Conservation (phyloP, 2,797 vertebrate species). For the Hyperoplus immaculatus region DNA sequence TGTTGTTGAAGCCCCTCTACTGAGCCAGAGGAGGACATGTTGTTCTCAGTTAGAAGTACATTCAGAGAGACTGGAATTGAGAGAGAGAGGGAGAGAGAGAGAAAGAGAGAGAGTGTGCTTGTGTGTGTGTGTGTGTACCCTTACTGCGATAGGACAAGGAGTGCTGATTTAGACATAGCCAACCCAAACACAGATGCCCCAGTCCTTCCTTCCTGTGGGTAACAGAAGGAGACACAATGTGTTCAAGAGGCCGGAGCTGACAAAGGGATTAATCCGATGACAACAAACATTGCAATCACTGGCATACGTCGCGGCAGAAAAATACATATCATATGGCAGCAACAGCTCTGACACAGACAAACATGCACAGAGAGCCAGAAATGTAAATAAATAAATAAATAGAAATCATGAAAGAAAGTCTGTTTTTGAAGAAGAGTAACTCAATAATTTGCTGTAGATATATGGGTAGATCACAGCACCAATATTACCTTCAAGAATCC, state of each 20-base stretch:
- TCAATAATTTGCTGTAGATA: slow-evolving; percentile 25
- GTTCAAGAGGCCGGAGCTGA: slow-evolving; percentile 83
- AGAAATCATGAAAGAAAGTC: slow-evolving; percentile 27
- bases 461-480: slow-evolving; percentile 30
- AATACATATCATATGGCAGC: slow-evolving; percentile 78
- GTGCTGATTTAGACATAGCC: slow-evolving; percentile 87
- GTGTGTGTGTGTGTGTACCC: slow-evolving; percentile 23
- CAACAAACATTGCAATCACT: slow-evolving; percentile 80
- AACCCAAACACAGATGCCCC: slow-evolving; percentile 85
- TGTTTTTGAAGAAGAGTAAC: slow-evolving; percentile 16
- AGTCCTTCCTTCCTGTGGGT: slow-evolving; percentile 82
- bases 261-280: slow-evolving; percentile 83
- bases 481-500: slow-evolving; percentile 22
- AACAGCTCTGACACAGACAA: slow-evolving; percentile 53
- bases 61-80: slow-evolving; percentile 40
- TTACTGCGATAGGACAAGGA: slow-evolving; percentile 76
- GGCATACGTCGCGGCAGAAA: slow-evolving; percentile 71
- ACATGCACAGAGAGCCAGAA: slow-evolving; percentile 44
- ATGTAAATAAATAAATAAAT: slow-evolving; percentile 8
- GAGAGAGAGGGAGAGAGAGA: slow-evolving; percentile 26
- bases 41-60: slow-evolving; percentile 75
- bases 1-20: slow-evolving; percentile 67
- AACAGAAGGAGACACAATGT: slow-evolving; percentile 87
- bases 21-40: slow-evolving; percentile 78
- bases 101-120: slow-evolving; percentile 8